Percentiles rank a stretch among this genome's conserved stretches.
Conservation (phyloP, 2,797 vertebrate genomes). For the Petrocephalus sullivani region DNA sequence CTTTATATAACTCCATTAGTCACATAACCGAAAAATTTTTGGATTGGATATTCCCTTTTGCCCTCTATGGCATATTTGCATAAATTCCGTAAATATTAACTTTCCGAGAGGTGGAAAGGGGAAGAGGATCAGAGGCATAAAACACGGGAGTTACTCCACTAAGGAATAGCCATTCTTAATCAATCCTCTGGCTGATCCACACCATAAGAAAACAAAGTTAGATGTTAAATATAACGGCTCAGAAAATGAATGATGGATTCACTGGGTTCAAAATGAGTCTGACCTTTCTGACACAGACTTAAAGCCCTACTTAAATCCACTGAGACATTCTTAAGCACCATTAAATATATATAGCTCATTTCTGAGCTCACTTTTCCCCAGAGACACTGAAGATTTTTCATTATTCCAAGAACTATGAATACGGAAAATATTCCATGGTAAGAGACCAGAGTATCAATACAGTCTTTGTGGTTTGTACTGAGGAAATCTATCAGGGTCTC, state of each 20-base stretch:
- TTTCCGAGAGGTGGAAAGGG: neutral
- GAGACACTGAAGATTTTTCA: neutral
- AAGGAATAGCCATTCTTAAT: neutral
- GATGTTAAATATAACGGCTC: neutral
- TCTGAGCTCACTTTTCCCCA: neutral
- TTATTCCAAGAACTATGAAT: conserved; percentile 4
- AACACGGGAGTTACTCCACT: neutral
- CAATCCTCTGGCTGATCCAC: neutral
- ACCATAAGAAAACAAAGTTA: neutral
- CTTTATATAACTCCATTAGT: neutral
- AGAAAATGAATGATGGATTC: neutral
- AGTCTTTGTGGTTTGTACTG: neutral
- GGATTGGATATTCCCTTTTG: neutral
- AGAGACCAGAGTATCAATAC: neutral
- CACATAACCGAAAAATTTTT: neutral
- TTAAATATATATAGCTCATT: neutral
- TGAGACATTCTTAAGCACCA: neutral
- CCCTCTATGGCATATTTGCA: neutral
- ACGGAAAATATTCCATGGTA: conserved; percentile 7
- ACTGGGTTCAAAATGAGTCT: neutral
- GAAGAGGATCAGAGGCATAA: neutral
- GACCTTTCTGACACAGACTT: neutral
- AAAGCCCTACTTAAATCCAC: neutral
- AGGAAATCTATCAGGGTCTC: neutral
- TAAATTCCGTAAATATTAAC: neutral